These are phyloP conservation scores for Dolichallabes microphthalmus DNA, from an alignment of 2,113 vertebrate species.

Conservation along the genomic window DNA sequence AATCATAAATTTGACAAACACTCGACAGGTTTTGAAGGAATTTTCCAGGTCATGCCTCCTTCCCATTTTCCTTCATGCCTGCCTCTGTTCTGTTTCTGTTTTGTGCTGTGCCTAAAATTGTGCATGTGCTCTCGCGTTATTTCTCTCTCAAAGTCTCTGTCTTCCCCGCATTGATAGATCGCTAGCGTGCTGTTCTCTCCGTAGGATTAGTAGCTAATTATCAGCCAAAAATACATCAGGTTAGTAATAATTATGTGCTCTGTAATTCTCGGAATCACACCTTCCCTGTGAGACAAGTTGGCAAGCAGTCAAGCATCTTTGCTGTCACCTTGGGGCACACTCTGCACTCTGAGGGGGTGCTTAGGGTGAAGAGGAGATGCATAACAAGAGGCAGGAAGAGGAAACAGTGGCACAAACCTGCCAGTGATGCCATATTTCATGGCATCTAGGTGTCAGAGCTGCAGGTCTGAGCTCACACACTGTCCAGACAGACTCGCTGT, in stretches of 20 bases:
- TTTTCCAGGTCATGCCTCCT: neutral
- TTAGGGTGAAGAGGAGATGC: neutral
- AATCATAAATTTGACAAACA: neutral
- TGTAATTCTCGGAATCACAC: slow-evolving; percentile 23
- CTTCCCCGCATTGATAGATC: slow-evolving; percentile 43
- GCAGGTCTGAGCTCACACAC: slow-evolving; percentile 17
- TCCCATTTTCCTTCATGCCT: neutral
- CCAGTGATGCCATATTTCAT: slow-evolving; percentile 11
- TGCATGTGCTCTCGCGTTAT: neutral
- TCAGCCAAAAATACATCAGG: slow-evolving; percentile 55
- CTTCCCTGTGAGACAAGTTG: slow-evolving; percentile 1
- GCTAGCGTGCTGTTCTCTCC: slow-evolving; percentile 45
- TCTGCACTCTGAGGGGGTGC: slow-evolving; percentile 8
- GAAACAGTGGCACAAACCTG: slow-evolving; percentile 11
- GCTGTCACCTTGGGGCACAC: slow-evolving; percentile 47
- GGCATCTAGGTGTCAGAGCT: slow-evolving; percentile 11
- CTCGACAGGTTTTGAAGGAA: neutral
- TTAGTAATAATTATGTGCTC: slow-evolving; percentile 55
- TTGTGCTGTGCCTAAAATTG: slow-evolving; percentile 13
- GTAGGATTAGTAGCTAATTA: slow-evolving; percentile 59
- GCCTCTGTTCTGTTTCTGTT: neutral
- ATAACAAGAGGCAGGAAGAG: slow-evolving; percentile 6
- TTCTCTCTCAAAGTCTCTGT: slow-evolving; percentile 27
- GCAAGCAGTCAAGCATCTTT: slow-evolving; percentile 3
- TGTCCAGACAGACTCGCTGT: neutral